Percentiles rank a stretch among this genome's conserved stretches.
Evolutionary conservation across 1,140 invertebrate species (phyloP).

Genomic region (Zophobas morio): DNA sequence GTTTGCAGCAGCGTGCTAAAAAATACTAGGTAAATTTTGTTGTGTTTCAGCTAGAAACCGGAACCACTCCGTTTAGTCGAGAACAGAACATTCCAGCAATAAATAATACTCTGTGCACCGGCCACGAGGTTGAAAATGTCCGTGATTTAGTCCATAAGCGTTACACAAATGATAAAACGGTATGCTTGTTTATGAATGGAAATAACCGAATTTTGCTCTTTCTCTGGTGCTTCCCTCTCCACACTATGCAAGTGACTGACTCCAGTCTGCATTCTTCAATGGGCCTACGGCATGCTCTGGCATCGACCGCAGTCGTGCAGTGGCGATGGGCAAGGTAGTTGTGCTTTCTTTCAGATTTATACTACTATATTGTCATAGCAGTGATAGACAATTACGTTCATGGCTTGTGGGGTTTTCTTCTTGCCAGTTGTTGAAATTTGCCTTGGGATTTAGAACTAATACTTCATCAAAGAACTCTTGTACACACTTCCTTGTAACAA

Average conservation of each 20-base stretch:
- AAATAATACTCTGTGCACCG: too few species aligned
- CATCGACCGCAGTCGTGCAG: constrained; percentile 52
- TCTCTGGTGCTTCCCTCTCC: constrained; percentile 49
- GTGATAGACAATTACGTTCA: constrained; percentile 23
- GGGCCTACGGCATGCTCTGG: constrained; percentile 46
- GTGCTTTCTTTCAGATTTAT: constrained; percentile 25
- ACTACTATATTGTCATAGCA: constrained; percentile 19
- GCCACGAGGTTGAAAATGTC: neutral
- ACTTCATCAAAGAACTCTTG: constrained; percentile 19
- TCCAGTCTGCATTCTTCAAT: constrained; percentile 46
- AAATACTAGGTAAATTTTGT: too few species aligned
- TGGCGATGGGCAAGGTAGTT: constrained; percentile 48
- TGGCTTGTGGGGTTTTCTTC: constrained; percentile 31
- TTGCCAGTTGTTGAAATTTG: constrained; percentile 18
- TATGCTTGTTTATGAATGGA: constrained; percentile 48
- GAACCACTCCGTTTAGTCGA: too few species aligned
- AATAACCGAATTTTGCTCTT: constrained; percentile 50
- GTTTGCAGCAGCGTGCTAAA: too few species aligned
- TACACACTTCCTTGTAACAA: constrained; percentile 5
- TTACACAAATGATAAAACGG: constrained; percentile 42
- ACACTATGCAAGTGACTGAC: constrained; percentile 42
- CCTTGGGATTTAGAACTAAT: constrained; percentile 19
- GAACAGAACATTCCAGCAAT: too few species aligned
- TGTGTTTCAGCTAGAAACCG: too few species aligned
- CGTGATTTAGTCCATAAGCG: constrained; percentile 18